A percentile compares a stretch with the other conserved stretches of the same genome.
These are phyloP conservation scores for Drosophila neoperkinsi DNA, from an alignment of 2,888 invertebrate species.

Conservation along the genomic window DNA sequence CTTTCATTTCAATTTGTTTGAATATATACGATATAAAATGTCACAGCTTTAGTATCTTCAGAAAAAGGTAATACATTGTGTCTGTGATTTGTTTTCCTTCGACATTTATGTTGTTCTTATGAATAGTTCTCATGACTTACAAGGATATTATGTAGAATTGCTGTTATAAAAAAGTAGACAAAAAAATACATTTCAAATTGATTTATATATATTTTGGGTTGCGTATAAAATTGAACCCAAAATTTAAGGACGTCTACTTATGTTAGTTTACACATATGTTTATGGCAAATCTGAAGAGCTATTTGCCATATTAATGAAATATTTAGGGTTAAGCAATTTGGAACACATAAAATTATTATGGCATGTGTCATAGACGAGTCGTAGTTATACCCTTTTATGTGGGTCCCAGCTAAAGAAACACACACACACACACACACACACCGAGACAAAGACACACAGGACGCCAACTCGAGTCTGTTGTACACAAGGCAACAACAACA, in stretches of 20 bases:
- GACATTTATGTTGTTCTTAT: not conserved
- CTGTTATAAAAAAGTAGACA: not conserved
- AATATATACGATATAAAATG: not conserved
- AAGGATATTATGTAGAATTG: not conserved
- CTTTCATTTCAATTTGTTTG: not conserved
- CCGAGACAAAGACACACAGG: not conserved
- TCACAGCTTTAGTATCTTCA: not conserved
- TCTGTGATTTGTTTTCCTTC: constrained; percentile 1
- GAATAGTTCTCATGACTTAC: not conserved
- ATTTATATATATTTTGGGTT: constrained; percentile 18
- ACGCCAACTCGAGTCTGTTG: constrained; percentile 10
- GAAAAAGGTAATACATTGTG: not conserved
- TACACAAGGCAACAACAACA: constrained; percentile 44
- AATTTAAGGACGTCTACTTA: constrained; percentile 28
- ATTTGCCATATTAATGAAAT: constrained; percentile 55
- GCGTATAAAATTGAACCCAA: constrained; percentile 1
- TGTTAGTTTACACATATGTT: constrained; percentile 13
- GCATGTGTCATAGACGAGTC: constrained; percentile 47
- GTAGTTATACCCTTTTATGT: constrained; percentile 49
- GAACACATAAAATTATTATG: constrained; percentile 56
- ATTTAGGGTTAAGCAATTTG: constrained; percentile 57
- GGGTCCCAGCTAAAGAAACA: not conserved
- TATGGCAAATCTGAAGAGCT: constrained; percentile 37
- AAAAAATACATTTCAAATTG: constrained; percentile 16
- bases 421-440: not conserved